Percentiles rank a stretch among this genome's conserved stretches.
These are phyloP conservation scores for Silurus asotus DNA, from an alignment of 2,113 vertebrate species.

Conservation along the genomic window DNA sequence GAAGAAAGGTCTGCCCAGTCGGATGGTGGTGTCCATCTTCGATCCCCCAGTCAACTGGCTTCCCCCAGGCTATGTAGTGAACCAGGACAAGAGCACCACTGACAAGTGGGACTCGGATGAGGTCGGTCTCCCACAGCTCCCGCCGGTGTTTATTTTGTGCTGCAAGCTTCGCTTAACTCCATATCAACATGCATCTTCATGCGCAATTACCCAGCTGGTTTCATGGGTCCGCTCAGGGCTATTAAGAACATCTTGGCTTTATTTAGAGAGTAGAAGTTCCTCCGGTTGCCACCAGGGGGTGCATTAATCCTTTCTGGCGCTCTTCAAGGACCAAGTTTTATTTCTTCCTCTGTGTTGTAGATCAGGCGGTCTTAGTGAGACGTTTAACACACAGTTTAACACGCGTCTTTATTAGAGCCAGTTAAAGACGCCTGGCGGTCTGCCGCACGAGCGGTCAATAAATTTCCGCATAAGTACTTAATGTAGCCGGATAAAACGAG, in stretches of 20 bases:
- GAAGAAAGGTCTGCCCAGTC: slow-evolving; percentile 96
- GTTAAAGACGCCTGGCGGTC: background rate
- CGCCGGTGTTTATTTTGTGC: slow-evolving; percentile 23
- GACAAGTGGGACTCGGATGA: slow-evolving; percentile 91
- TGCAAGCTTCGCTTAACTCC: slow-evolving; percentile 22
- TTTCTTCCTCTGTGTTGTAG: background rate
- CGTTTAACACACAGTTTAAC: slow-evolving; percentile 9
- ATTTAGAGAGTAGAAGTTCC: background rate
- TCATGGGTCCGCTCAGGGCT: slow-evolving; percentile 38
- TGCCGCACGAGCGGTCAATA: background rate
- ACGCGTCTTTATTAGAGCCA: slow-evolving; percentile 5
- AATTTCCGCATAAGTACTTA: background rate
- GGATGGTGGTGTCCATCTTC: slow-evolving; percentile 99
- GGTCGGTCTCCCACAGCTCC: slow-evolving; percentile 71
- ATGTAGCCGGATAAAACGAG: background rate
- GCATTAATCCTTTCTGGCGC: slow-evolving; percentile 47
- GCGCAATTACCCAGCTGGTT: slow-evolving; percentile 41
- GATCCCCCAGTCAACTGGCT: slow-evolving; percentile 99
- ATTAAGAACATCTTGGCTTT: slow-evolving; percentile 35
- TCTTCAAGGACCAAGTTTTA: background rate
- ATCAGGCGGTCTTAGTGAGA: slow-evolving; percentile 12
- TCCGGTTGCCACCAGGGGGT: slow-evolving; percentile 57
- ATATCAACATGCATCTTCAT: slow-evolving; percentile 46
- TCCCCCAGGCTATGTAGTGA: slow-evolving; percentile 93
- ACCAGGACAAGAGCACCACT: slow-evolving; percentile 89